Conservation (phyloP, 2,888 invertebrate species). For the Melieria crassipennis region DNA sequence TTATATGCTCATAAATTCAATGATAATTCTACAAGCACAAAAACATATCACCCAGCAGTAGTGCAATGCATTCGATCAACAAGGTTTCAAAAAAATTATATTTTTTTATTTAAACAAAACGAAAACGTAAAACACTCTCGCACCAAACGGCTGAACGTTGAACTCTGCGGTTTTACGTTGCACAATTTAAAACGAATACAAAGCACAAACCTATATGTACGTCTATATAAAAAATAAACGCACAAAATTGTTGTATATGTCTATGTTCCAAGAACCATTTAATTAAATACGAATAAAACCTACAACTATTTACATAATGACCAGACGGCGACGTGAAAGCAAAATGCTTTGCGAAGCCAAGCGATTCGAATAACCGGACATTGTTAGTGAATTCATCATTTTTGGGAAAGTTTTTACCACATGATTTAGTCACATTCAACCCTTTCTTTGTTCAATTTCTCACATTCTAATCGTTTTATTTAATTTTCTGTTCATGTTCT, state of each 20-base stretch:
- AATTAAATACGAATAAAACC: background rate
- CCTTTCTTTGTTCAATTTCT: background rate
- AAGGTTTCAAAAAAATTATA: too few relatives aligned
- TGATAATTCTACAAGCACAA: too few relatives aligned
- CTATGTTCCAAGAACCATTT: background rate
- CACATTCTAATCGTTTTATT: background rate
- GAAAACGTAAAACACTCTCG: too few relatives aligned
- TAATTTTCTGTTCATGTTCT: constrained; percentile 8
- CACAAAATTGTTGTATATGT: constrained; percentile 1
- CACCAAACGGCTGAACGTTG: too few relatives aligned
- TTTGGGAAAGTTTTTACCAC: too few relatives aligned
- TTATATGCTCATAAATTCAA: too few relatives aligned
- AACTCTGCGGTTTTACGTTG: too few relatives aligned
- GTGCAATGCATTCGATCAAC: too few relatives aligned
- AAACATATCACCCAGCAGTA: too few relatives aligned
- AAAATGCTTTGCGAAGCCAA: background rate
- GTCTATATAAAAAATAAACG: background rate
- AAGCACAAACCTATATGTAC: background rate
- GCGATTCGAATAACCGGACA: background rate
- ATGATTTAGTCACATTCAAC: background rate
- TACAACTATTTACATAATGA: background rate
- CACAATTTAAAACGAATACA: too few relatives aligned
- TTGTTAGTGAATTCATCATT: too few relatives aligned
- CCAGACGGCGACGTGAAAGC: background rate
- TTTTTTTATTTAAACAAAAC: too few relatives aligned